These are phyloP conservation scores for Rhincodon typus DNA, from an alignment of 2,797 vertebrate species.

Conservation along the genomic window DNA sequence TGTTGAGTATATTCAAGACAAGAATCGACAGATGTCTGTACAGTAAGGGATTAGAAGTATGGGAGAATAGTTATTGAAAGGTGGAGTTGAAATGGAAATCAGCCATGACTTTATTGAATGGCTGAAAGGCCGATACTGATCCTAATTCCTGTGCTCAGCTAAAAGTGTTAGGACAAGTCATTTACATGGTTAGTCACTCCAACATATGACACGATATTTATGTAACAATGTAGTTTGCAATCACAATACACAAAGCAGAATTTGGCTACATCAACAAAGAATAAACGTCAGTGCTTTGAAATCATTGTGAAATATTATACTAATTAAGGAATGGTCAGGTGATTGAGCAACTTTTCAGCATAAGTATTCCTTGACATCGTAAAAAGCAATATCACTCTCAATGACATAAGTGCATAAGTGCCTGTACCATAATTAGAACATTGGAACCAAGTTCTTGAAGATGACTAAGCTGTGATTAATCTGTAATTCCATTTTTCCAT, in stretches of 20 bases:
- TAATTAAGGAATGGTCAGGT: not conserved
- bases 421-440: not conserved
- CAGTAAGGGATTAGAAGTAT: not conserved
- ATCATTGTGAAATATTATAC: not conserved
- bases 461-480: slow-evolving; percentile 45
- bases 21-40: not conserved
- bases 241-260: not conserved
- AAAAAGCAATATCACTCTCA: not conserved
- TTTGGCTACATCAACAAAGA: not conserved
- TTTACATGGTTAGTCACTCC: not conserved
- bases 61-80: not conserved
- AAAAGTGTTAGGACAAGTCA: not conserved
- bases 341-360: not conserved
- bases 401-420: slow-evolving; percentile 25
- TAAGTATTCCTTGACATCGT: not conserved
- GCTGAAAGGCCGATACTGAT: not conserved
- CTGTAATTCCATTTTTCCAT: slow-evolving; percentile 60
- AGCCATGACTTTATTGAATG: not conserved
- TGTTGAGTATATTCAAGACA: not conserved
- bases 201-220: not conserved
- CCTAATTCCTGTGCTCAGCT: not conserved
- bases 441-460: not conserved
- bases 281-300: not conserved
- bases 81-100: not conserved
- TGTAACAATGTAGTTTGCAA: not conserved